Conservation (phyloP, 2,797 vertebrate genomes). For the Alcedo quadribrachys region DNA sequence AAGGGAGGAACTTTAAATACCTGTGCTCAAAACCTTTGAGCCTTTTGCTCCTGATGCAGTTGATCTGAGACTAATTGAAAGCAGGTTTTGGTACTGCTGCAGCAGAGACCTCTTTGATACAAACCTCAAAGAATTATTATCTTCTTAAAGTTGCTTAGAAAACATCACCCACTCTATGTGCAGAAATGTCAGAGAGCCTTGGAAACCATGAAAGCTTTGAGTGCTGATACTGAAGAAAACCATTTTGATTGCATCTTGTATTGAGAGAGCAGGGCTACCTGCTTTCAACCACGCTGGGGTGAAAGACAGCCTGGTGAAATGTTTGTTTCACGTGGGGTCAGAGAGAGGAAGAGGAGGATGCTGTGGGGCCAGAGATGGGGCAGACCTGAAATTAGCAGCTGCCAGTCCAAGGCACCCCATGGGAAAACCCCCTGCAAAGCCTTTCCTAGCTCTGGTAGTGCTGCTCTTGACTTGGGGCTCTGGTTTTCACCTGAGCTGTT, state of each 20-base stretch:
- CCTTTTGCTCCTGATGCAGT: neutral
- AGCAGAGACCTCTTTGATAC: neutral
- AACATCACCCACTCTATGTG: fast-evolving
- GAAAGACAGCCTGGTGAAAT: neutral
- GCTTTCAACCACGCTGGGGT: neutral
- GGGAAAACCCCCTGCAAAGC: neutral
- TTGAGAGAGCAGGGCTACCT: neutral
- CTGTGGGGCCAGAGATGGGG: neutral
- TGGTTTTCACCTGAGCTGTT: neutral
- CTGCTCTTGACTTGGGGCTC: neutral
- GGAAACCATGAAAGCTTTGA: neutral
- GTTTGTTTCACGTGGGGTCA: fast-evolving
- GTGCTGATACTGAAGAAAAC: neutral
- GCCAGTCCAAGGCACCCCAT: fast-evolving
- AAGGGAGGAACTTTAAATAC: neutral
- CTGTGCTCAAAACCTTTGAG: neutral
- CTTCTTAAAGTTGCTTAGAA: neutral
- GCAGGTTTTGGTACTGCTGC: neutral
- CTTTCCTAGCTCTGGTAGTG: neutral
- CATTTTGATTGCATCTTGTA: neutral
- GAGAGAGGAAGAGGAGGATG: neutral
- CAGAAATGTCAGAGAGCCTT: neutral
- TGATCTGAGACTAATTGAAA: slow-evolving; percentile 6
- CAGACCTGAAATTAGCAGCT: neutral
- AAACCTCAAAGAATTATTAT: neutral